Base-by-base conservation (phyloP, 2,888 invertebrate species). In the Plebejus argus region DNA sequence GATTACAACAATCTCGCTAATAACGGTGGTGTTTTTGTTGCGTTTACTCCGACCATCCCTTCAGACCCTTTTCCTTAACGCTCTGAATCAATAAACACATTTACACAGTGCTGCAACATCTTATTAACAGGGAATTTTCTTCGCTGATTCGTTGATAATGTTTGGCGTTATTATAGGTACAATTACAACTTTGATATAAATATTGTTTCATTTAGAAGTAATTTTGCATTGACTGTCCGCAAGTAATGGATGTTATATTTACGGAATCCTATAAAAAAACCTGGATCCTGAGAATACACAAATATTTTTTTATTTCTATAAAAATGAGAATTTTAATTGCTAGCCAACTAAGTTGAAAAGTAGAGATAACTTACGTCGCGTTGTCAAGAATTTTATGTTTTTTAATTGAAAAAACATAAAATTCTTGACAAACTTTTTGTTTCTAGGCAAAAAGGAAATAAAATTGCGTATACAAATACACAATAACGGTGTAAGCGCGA, bases 1-100 rank as follows among this genome's bases (percentile, higher is more conserved):
- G 94, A 94, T 94, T 94, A 94, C 94, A 92, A 90, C 92, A 94
- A 94, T 94, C 94, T 92, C 93, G 93, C 90, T 94, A 94, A 94
- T 94, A 93, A 92, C 93, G 90, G 90, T 88, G 90, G 90, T 93
- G 94, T 94, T 94, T 94, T 94, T 94, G 92, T 93, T 92, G 89
- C 92, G 92, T 92, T 93, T 91, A 93, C 91, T 83, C 89, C 90
- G 88, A 86, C 87, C 88, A 88, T 92, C 89, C 90, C 87, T 88
- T 86, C 88, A 81, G 81, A 88, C 91, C 91, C 91, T 87, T 92
- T 91, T 91, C 90, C 87, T 91, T 86, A 83, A 85, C 84, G 86
- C 85, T 86, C 84, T 82, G 81, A 76, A 77, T 78, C 66, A 78
- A 81, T 82, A 83, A 84, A 83, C 83, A 74, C 85, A 80, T 76